phyloP scores from a whole-genome alignment of 2,888 invertebrate genomes.

The Chesias legatella region DNA sequence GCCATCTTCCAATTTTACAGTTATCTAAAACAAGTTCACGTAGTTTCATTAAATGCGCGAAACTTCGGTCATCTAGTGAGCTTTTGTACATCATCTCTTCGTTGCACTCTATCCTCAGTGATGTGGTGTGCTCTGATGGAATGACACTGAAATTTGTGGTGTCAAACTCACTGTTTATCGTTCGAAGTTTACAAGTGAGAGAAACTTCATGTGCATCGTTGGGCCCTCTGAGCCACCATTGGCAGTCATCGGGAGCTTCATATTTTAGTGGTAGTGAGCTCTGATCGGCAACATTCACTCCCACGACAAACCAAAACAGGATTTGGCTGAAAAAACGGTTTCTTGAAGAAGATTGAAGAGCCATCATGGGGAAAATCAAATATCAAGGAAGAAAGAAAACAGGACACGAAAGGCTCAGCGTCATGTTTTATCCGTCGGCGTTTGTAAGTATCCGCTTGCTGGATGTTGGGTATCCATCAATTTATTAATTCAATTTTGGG shows the following conservation, averaged over 20 bases:
- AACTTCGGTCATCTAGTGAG: constrained; percentile 87
- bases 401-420: constrained; percentile 71
- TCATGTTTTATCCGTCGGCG: constrained; percentile 79
- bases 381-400: constrained; percentile 76
- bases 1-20: constrained; percentile 92
- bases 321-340: constrained; percentile 60
- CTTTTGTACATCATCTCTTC: constrained; percentile 90
- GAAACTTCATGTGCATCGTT: constrained; percentile 85
- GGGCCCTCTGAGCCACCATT: constrained; percentile 85
- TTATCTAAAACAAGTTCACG: constrained; percentile 90
- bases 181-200: constrained; percentile 88
- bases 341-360: constrained; percentile 56
- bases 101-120: constrained; percentile 88
- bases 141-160: constrained; percentile 94
- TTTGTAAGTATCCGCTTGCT: constrained; percentile 70
- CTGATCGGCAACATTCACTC: constrained; percentile 70
- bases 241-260: constrained; percentile 93
- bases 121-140: constrained; percentile 90
- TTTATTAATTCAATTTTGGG: constrained; percentile 62
- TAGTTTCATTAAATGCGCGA: constrained; percentile 89
- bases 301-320: constrained; percentile 66
- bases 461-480: constrained; percentile 77
- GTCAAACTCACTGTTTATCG: constrained; percentile 93
- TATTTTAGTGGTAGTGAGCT: constrained; percentile 80
- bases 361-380: constrained; percentile 71